phyloP scores from a whole-genome alignment of 2,888 invertebrate genomes.

The Capitulum mitella region DNA sequence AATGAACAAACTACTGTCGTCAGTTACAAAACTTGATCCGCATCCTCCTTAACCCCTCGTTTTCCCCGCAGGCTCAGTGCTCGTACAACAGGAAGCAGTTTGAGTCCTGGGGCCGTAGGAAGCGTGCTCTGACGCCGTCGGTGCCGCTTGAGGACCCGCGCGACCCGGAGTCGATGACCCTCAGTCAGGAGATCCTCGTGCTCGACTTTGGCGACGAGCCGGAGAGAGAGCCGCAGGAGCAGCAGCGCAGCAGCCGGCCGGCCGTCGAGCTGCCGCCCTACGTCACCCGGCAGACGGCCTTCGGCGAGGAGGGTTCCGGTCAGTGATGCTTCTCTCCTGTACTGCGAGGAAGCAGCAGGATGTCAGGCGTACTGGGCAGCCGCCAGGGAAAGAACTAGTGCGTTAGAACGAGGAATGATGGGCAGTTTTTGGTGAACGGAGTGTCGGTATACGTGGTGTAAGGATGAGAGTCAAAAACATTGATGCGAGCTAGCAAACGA shows the following conservation, averaged over 20 bases:
- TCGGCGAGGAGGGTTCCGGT: not conserved
- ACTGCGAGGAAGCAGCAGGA: no score
- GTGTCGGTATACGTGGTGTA: no score
- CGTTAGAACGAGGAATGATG: no score
- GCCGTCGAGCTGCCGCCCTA: conserved; percentile 5
- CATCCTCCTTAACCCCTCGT: no score
- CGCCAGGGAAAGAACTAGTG: no score
- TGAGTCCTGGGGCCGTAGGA: conserved; percentile 68
- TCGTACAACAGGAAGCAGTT: conserved; percentile 85
- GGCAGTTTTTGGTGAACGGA: no score
- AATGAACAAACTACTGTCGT: no score
- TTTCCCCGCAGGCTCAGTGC: conserved; percentile 63
- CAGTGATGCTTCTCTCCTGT: no score
- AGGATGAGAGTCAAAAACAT: no score
- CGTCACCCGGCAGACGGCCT: not conserved
- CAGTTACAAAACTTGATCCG: no score
- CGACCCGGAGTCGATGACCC: conserved; percentile 68
- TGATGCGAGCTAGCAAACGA: no score
- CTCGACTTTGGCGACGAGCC: conserved; percentile 82
- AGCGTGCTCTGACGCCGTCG: not conserved
- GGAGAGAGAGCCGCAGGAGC: conserved; percentile 34
- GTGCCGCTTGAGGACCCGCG: conserved; percentile 13
- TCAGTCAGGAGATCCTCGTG: conserved; percentile 88
- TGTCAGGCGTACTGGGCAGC: no score
- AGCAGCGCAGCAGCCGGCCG: not conserved